Conservation (phyloP, 2,113 vertebrate genomes). For the Lagenorhynchus albirostris region DNA sequence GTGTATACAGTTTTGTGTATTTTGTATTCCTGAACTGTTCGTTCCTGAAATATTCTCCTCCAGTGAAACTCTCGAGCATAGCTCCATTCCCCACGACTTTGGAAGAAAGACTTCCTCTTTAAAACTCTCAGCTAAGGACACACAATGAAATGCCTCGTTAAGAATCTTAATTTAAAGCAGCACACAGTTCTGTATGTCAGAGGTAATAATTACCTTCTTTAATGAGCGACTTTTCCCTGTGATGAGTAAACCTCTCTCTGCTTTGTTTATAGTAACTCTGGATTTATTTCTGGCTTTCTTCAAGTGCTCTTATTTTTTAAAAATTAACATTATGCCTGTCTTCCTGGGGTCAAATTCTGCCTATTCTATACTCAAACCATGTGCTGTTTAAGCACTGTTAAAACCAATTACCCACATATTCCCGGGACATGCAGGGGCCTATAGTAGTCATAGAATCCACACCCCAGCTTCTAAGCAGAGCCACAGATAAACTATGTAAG, state of each 20-base stretch:
- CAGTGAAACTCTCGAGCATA: background rate
- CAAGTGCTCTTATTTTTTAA: background rate
- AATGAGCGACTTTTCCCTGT: conserved; percentile 53
- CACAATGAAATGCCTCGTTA: conserved; percentile 73
- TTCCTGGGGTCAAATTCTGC: conserved; percentile 24
- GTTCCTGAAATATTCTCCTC: background rate
- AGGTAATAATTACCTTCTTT: conserved; percentile 67
- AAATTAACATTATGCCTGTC: background rate
- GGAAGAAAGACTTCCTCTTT: conserved; percentile 7
- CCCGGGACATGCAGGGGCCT: background rate
- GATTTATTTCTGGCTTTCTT: conserved; percentile 60
- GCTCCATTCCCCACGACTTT: background rate
- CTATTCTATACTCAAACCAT: conserved; percentile 29
- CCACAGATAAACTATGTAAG: background rate
- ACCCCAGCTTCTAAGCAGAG: background rate
- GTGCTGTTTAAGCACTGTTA: background rate
- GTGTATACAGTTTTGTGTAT: background rate
- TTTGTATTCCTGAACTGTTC: background rate
- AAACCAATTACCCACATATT: conserved; percentile 30
- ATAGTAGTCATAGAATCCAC: background rate
- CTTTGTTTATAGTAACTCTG: conserved; percentile 52
- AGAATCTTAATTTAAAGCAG: conserved; percentile 75
- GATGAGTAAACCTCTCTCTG: conserved; percentile 48
- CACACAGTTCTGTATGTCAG: conserved; percentile 46
- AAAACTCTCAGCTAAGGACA: conserved; percentile 30